phyloP scores from a whole-genome alignment of 2,113 vertebrate species.

The Hassar affinis region DNA sequence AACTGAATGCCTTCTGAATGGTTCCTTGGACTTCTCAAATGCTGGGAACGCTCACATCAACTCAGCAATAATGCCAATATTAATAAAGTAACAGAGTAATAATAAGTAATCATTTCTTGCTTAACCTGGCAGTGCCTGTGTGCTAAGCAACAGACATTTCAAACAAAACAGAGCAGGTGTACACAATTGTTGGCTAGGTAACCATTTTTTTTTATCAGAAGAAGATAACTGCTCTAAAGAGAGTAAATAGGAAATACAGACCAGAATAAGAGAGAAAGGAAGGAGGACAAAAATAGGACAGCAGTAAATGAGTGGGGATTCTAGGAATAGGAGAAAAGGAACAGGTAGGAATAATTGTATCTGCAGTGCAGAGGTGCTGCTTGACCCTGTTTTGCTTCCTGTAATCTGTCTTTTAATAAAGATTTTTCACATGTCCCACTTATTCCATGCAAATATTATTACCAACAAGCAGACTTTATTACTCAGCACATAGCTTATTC shows the following conservation, averaged over 20 bases:
- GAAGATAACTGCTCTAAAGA: slow-evolving; percentile 43
- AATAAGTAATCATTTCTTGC: not conserved
- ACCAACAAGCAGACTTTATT: slow-evolving; percentile 45
- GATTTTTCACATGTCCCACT: slow-evolving; percentile 49
- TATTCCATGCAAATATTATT: slow-evolving; percentile 54
- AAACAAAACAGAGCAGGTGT: slow-evolving; percentile 48
- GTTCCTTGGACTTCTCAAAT: not conserved
- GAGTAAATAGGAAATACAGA: slow-evolving; percentile 26
- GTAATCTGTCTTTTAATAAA: slow-evolving; percentile 50
- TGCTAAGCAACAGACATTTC: slow-evolving; percentile 49
- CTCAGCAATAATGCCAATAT: not conserved
- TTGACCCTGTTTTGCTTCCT: slow-evolving; percentile 8
- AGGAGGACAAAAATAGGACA: slow-evolving; percentile 2
- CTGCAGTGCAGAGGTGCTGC: slow-evolving; percentile 5
- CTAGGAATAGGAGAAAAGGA: not conserved
- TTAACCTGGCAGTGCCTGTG: not conserved
- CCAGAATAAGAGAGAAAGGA: slow-evolving; percentile 10
- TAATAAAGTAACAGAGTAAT: not conserved
- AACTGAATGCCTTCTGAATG: not conserved
- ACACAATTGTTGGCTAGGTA: slow-evolving; percentile 43
- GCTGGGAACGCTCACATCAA: not conserved
- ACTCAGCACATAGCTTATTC: slow-evolving; percentile 45
- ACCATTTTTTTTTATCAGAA: slow-evolving; percentile 40
- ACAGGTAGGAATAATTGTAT: slow-evolving; percentile 9
- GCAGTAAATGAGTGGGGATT: not conserved